These are phyloP conservation scores for Pagetopsis macropterus DNA, from an alignment of 2,797 vertebrate species.

Conservation along the genomic window DNA sequence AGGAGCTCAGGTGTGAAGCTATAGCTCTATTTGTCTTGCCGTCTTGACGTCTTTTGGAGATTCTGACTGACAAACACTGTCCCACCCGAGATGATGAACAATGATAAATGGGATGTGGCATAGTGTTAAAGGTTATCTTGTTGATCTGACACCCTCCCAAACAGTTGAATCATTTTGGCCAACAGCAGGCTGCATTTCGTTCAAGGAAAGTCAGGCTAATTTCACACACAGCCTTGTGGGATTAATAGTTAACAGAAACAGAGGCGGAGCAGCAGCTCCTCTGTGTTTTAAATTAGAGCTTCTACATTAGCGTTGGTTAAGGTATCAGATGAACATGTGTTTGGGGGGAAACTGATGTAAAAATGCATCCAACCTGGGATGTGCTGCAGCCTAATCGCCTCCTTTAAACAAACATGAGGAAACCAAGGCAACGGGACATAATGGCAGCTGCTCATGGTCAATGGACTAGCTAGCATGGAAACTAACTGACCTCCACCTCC, in stretches of 20 bases:
- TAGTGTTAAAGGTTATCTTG: conserved; percentile 11
- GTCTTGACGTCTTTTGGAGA: neutral
- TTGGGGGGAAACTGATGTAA: conserved; percentile 54
- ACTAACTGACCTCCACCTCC: conserved; percentile 29
- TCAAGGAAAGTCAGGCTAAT: conserved; percentile 50
- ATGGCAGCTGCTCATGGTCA: conserved; percentile 69
- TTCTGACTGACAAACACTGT: conserved; percentile 24
- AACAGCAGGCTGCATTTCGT: conserved; percentile 38
- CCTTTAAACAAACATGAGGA: conserved; percentile 75
- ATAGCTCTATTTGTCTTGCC: neutral
- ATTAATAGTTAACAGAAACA: conserved; percentile 85
- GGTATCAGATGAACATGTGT: conserved; percentile 46
- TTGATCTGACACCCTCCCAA: conserved; percentile 7
- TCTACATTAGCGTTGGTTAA: conserved; percentile 59
- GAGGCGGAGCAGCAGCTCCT: conserved; percentile 29
- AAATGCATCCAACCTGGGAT: conserved; percentile 69
- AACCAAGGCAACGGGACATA: conserved; percentile 77
- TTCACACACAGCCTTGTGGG: conserved; percentile 53
- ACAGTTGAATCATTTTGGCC: conserved; percentile 34
- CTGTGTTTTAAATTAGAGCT: conserved; percentile 74
- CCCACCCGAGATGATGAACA: conserved; percentile 15
- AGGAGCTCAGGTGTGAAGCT: conserved; percentile 21
- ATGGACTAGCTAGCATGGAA: conserved; percentile 47
- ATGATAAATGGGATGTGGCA: conserved; percentile 6
- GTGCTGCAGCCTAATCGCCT: conserved; percentile 51